A percentile compares a stretch with the other conserved stretches of the same genome.
Conservation (phyloP, 2,888 invertebrate genomes). For the Muscina levida region DNA sequence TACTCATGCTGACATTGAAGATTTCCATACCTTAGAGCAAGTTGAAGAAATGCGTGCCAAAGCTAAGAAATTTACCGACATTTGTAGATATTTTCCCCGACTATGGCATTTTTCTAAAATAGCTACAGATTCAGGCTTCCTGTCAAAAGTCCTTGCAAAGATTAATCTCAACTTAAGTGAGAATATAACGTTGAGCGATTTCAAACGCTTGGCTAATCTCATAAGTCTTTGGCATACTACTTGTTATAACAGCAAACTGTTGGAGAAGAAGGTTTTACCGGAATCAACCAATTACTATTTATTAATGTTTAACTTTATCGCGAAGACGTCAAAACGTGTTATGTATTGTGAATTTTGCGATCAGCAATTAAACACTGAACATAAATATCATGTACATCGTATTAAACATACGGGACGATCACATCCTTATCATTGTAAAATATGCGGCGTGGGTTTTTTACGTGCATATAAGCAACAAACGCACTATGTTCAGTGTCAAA, state of each 20-base stretch:
- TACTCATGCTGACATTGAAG: slow-evolving; percentile 61
- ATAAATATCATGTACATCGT: slow-evolving; percentile 68
- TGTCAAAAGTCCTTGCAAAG: no score
- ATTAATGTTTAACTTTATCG: slow-evolving; percentile 68
- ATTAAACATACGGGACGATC: slow-evolving; percentile 51
- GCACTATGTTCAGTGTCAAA: slow-evolving; percentile 31
- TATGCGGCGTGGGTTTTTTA: slow-evolving; percentile 31
- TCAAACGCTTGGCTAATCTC: slow-evolving; percentile 71
- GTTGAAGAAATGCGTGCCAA: slow-evolving; percentile 62
- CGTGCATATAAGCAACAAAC: neutral
- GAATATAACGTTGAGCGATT: slow-evolving; percentile 54
- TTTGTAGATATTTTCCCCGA: slow-evolving; percentile 51
- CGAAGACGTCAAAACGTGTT: slow-evolving; percentile 64
- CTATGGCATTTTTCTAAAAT: slow-evolving; percentile 66
- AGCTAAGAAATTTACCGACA: slow-evolving; percentile 66
- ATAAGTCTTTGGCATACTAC: slow-evolving; percentile 68
- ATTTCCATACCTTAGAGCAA: slow-evolving; percentile 58
- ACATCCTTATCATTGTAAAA: slow-evolving; percentile 43
- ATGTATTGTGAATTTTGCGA: slow-evolving; percentile 72
- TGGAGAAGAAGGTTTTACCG: slow-evolving; percentile 65
- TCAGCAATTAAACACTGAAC: slow-evolving; percentile 59
- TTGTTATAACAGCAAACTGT: slow-evolving; percentile 60
- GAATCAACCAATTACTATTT: slow-evolving; percentile 62
- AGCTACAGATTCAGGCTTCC: no score
- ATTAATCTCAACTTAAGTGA: no score